These are phyloP conservation scores for Argya squamiceps DNA, from an alignment of 2,797 vertebrate species.

Conservation along the genomic window DNA sequence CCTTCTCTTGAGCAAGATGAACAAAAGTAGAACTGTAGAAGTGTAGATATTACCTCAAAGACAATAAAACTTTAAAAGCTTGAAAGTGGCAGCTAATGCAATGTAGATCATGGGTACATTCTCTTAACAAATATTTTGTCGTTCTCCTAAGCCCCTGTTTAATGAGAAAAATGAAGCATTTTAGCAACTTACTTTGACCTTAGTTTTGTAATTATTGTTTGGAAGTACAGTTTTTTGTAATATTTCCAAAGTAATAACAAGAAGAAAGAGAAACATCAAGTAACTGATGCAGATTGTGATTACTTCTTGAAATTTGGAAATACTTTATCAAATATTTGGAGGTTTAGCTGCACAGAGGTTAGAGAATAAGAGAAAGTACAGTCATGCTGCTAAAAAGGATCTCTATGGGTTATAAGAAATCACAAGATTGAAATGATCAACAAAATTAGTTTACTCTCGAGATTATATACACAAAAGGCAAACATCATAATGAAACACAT, in stretches of 20 bases:
- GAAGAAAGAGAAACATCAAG: background rate
- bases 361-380: background rate
- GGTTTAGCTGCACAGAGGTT: background rate
- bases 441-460: background rate
- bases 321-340: background rate
- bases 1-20: background rate
- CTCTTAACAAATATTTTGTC: background rate
- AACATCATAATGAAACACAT: background rate
- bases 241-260: background rate
- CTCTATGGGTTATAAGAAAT: background rate
- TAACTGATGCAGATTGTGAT: background rate
- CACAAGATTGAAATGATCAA: background rate
- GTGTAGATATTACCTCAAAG: background rate
- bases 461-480: background rate
- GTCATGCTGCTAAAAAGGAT: background rate
- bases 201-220: background rate
- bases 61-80: background rate
- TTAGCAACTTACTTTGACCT: background rate
- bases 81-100: background rate
- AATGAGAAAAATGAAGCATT: background rate
- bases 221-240: accelerated
- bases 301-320: background rate
- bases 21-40: background rate
- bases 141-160: background rate
- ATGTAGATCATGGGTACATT: background rate